These are phyloP conservation scores for Phaonia tiefii DNA, from an alignment of 2,888 invertebrate genomes.

Conservation along the genomic window DNA sequence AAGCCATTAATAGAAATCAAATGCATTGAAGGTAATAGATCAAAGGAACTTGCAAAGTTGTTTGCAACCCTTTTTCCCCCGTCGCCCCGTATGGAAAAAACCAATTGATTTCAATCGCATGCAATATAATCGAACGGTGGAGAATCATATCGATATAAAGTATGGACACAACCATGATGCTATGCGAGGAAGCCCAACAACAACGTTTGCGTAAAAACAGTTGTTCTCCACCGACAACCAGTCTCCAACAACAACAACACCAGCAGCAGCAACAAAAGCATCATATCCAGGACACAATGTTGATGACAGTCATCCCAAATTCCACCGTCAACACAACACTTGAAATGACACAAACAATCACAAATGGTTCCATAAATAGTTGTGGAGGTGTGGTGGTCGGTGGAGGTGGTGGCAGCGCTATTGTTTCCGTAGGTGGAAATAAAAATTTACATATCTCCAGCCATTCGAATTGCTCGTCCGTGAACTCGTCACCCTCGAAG, in stretches of 20 bases:
- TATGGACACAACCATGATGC: constrained; percentile 77
- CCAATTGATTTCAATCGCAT: constrained; percentile 35
- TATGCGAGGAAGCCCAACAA: constrained; percentile 71
- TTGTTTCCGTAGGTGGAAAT: constrained; percentile 40
- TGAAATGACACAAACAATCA: constrained; percentile 59
- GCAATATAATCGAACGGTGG: not conserved
- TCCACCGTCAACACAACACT: constrained; percentile 42
- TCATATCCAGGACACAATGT: constrained; percentile 45
- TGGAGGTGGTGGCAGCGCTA: not conserved
- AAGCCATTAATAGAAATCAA: constrained; percentile 49
- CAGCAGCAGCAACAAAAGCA: constrained; percentile 52
- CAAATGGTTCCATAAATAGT: constrained; percentile 49
- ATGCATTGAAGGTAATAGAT: constrained; percentile 17
- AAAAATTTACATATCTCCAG: constrained; percentile 64
- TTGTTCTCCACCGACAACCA: constrained; percentile 66
- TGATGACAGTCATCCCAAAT: constrained; percentile 58
- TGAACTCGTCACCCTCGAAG: constrained; percentile 69
- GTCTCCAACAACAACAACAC: constrained; percentile 49
- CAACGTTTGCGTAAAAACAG: constrained; percentile 72
- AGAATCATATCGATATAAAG: constrained; percentile 46
- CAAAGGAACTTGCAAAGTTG: not conserved
- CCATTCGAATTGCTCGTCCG: constrained; percentile 69
- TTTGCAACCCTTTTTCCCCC: too few relatives aligned
- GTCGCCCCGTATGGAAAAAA: not conserved
- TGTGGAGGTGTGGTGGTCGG: constrained; percentile 24